Conservation (phyloP, 2,888 invertebrate genomes). For the Tachystola acroxantha region DNA sequence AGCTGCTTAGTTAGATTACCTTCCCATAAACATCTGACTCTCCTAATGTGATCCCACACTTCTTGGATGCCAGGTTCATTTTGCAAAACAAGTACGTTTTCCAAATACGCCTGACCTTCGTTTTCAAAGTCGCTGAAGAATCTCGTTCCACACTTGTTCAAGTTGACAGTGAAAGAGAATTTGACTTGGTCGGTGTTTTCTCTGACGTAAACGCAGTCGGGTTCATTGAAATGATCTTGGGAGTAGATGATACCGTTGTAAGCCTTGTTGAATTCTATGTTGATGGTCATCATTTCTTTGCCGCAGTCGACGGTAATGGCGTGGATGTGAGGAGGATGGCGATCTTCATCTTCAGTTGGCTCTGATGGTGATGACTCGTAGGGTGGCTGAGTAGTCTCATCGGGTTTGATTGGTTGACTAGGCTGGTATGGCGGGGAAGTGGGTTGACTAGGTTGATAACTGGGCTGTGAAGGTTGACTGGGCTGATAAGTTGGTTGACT, state of each 20-base stretch:
- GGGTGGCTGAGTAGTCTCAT: conserved; percentile 5
- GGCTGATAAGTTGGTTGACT: conserved; percentile 23
- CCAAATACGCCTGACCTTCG: conserved; percentile 87
- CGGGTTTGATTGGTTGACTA: conserved; percentile 11
- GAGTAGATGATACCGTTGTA: conserved; percentile 90
- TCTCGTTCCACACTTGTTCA: conserved; percentile 88
- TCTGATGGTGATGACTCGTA: conserved; percentile 16
- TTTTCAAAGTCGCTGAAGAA: conserved; percentile 88
- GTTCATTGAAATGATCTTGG: conserved; percentile 83
- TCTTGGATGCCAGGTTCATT: conserved; percentile 87
- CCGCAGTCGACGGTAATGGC: conserved; percentile 86
- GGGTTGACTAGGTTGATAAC: conserved; percentile 24
- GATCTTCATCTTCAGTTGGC: conserved; percentile 75
- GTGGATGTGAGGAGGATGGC: conserved; percentile 87
- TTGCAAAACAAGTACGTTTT: conserved; percentile 87
- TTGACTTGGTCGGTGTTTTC: conserved; percentile 83
- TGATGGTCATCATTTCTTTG: conserved; percentile 90
- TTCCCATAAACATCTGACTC: conserved; percentile 89
- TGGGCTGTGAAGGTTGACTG: conserved; percentile 22
- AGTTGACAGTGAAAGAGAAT: conserved; percentile 85
- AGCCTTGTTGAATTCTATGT: conserved; percentile 85
- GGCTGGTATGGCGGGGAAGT: conserved; percentile 7
- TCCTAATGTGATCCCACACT: conserved; percentile 88
- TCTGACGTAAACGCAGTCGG: conserved; percentile 85
- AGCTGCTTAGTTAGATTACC: conserved; percentile 87